Conservation (phyloP, 2,888 invertebrate genomes). For the Chaitophorus viminalis region DNA sequence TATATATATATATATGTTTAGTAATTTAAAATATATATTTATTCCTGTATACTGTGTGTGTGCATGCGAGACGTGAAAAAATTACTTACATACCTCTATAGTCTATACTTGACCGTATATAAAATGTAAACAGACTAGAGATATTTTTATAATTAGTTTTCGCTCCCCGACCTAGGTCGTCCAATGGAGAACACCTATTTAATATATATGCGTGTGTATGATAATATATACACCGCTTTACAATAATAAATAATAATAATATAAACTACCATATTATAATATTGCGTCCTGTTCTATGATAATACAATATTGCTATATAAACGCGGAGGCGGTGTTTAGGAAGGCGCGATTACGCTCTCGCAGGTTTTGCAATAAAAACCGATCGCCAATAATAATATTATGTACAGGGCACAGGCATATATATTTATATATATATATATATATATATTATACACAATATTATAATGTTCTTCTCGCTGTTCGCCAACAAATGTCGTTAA, state of each 20-base stretch:
- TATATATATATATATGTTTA: background rate
- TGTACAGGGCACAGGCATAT: too few relatives aligned
- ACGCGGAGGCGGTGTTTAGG: background rate
- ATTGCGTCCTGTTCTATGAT: background rate
- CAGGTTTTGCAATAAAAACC: background rate
- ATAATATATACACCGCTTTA: background rate
- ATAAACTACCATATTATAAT: background rate
- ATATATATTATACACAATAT: background rate
- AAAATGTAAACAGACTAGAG: conserved; percentile 40
- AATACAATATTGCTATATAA: background rate
- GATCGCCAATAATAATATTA: conserved; percentile 5
- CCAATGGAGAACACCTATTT: background rate
- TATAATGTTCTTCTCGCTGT: background rate
- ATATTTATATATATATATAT: too few relatives aligned
- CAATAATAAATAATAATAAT: conserved; percentile 5
- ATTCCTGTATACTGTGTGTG: background rate
- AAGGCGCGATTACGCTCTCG: background rate
- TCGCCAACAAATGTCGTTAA: background rate
- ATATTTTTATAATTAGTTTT: conserved; percentile 58
- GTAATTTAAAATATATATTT: conserved; percentile 40
- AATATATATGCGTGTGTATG: background rate
- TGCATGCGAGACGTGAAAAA: background rate
- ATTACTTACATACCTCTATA: conserved; percentile 24
- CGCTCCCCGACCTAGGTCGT: conserved; percentile 30
- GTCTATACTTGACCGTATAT: conserved; percentile 18